Evolutionary conservation across 2,888 invertebrate genomes (phyloP).

Genomic region (Sarcophaga rosellei): DNA sequence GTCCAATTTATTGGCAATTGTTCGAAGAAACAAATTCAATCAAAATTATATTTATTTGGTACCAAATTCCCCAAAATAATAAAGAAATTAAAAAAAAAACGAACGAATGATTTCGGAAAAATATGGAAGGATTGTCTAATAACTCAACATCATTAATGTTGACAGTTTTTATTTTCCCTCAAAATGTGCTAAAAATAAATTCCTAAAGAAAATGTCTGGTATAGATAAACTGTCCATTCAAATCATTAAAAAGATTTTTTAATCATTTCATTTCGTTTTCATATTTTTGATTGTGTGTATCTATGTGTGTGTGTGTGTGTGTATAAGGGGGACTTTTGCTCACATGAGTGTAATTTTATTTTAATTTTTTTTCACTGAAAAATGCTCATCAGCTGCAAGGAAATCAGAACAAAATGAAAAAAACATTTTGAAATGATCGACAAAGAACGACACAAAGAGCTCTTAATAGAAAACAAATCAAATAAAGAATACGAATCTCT

Average conservation of each 20-base stretch:
- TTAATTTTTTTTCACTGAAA: conserved; percentile 22
- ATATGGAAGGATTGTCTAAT: neutral
- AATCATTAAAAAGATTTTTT: conserved; percentile 47
- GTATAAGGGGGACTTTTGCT: neutral
- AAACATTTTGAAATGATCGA: conserved; percentile 29
- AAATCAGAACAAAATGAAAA: conserved; percentile 1
- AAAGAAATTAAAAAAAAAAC: neutral
- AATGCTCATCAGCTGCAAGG: conserved; percentile 43
- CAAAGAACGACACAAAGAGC: conserved; percentile 45
- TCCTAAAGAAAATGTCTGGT: neutral
- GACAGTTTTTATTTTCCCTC: neutral
- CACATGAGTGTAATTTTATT: conserved; percentile 28
- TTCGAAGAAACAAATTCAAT: too few species aligned
- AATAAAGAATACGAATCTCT: conserved; percentile 50
- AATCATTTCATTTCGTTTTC: conserved; percentile 10
- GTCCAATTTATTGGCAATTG: too few species aligned
- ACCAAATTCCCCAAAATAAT: too few species aligned
- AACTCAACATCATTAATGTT: conserved; percentile 14
- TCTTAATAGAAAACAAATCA: conserved; percentile 45
- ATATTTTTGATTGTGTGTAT: neutral
- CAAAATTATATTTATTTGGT: too few species aligned
- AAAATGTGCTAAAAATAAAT: neutral
- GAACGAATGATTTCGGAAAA: neutral
- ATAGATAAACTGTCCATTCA: conserved; percentile 36
- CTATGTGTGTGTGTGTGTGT: neutral